Base-by-base conservation (phyloP, 2,113 vertebrate species). In the Clarias macrocephalus region DNA sequence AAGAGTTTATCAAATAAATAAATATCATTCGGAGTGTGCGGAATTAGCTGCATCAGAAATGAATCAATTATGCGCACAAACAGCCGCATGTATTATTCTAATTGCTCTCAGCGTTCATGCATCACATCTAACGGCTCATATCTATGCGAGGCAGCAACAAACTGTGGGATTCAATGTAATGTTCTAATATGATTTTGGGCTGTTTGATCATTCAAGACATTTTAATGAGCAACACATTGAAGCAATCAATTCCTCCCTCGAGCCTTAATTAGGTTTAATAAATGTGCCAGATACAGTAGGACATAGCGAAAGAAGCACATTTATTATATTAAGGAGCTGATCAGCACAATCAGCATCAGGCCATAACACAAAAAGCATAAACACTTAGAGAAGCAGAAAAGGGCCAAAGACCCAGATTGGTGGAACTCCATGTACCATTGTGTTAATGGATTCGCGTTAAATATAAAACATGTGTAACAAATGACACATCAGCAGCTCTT, bases 41-140 rank as follows among this genome's bases (percentile, higher is more conserved):
- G 37, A 73, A 82, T 42, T 4, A 82, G 79, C 23, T 83, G 85
- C 75, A 9, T n/a, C 28, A 66, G 75, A 52, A 86, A 86, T 76
- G 28, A 54, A 87, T 83, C 72, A 77, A 66, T 87, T 83, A 87
- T 87, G 80, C 80, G 28, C 80, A 77, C 57, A 87, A 87, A 87
- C 80, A 72, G 42, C 42, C 4, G 59, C 70, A 77, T n/a, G 21
- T 30, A 15, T 75, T 42, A 42, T 62, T 77, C 59, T 66, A 83
- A 87, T 76, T 83, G 33, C 65, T 87, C 70, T 76, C 57, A 56
- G 62, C 66, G 16, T 56, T 87, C n/a, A 57, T 13, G 23, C 73
- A 7, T 33, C 42, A 10, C 13, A 52, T 37, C 59, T 83, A 87
- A 83, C 19, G 75, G 12, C 80, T 83, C n/a, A 68, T 83, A n/a